Conservation (phyloP, 2,113 vertebrate genomes). For the Mormyrus iriodes region DNA sequence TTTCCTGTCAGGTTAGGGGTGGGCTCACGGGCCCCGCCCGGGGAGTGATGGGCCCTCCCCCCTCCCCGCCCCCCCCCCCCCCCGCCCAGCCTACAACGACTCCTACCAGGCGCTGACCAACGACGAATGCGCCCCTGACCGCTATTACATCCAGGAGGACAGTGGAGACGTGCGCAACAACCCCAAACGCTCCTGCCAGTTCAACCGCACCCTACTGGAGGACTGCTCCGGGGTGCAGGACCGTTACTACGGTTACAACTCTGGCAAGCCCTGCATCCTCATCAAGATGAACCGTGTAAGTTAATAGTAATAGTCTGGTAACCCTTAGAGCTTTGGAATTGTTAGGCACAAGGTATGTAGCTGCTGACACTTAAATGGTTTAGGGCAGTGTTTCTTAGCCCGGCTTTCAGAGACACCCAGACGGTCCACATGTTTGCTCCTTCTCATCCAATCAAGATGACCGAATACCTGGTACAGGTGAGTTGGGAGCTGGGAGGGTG, state of each 20-base stretch:
- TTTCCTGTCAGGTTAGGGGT: not conserved
- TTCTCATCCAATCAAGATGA: not conserved
- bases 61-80: not conserved
- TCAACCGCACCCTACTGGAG: constrained; percentile 70
- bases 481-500: not conserved
- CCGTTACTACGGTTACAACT: constrained; percentile 71
- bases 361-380: not conserved
- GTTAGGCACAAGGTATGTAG: not conserved
- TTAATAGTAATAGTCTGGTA: no score
- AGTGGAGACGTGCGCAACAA: constrained; percentile 76
- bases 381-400: not conserved
- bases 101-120: constrained; percentile 69
- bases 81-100: constrained; percentile 55
- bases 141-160: constrained; percentile 72
- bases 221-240: constrained; percentile 71
- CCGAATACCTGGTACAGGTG: not conserved
- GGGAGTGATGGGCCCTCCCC: not conserved
- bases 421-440: not conserved
- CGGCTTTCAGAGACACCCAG: not conserved
- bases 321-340: not conserved
- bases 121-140: constrained; percentile 60
- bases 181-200: constrained; percentile 82
- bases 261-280: constrained; percentile 76
- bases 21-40: not conserved
- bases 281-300: constrained; percentile 86